Evolutionary conservation across 2,113 vertebrate species (phyloP), one percentile per base, ranked within the genome.

Genomic region (Clarias gariepinus): DNA sequence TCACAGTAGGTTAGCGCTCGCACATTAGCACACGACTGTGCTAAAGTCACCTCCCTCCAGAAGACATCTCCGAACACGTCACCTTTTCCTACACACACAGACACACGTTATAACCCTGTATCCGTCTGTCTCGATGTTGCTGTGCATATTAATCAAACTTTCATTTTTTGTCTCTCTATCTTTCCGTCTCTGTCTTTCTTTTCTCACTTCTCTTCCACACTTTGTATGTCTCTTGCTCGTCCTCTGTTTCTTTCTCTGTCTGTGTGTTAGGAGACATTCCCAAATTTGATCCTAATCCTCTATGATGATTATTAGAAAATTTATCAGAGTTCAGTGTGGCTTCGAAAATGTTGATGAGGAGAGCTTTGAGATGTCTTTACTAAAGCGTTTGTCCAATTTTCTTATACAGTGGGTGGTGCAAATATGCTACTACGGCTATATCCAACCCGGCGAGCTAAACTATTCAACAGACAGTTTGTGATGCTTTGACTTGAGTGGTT

Each of bases 21-120:
- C 2, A 99, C 98, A 3, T 99, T 99, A 77, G 98, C 98, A 73
- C 98, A 99, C 61, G 98, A 97, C 87, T 98, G 98, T 84, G 98
- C 98, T 0, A 99, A 95, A 0, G 96, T 98, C 66, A 97, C 96
- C 91, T 99, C 98, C 90, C 99, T 99, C 98, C 98, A 99, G 95
- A 99, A 99, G 76, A 99, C 97, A 47, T 99, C 98, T 71, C 98
- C 98, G 92, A 99, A 99, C 80, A 99, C 98, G 0, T 99, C 98
- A 84, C 98, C 98, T 93, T 99, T 99, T 85, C 98, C 98, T 99
- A 92, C 66, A 81, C 85, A 93, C 69, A 92, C 13, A 80, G 21
- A 47, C 30, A 71, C 83, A 36, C 25, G 2, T 41, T 71, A 36
- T 36, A 19, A 71, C 4, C 15, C 8, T 73, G 69, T 41, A 8